A percentile compares a stretch with the other conserved stretches of the same genome.
These are phyloP conservation scores for Microctenopoma lineatum DNA, from an alignment of 2,797 vertebrate genomes.

Conservation along the genomic window DNA sequence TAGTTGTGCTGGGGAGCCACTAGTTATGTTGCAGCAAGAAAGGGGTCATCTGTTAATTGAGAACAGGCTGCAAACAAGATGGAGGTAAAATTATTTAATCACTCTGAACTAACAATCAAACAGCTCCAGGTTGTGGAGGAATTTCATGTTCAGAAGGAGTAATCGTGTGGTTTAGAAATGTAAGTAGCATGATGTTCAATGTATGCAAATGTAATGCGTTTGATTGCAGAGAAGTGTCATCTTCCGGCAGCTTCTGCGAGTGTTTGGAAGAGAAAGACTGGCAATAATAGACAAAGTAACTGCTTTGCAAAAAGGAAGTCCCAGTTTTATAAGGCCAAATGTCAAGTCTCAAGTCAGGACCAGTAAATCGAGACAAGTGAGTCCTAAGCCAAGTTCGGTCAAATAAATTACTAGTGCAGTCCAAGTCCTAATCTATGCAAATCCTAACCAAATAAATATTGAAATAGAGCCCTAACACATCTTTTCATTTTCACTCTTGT, in stretches of 20 bases:
- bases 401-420: neutral
- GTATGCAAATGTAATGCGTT: no score
- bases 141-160: neutral
- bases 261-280: no score
- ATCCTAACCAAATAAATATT: no score
- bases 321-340: no score
- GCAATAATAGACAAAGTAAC: neutral
- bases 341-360: neutral
- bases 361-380: neutral
- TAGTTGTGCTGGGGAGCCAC: neutral
- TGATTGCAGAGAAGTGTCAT: no score
- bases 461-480: no score
- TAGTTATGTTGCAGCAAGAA: neutral
- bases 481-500: no score
- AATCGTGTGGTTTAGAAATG: neutral
- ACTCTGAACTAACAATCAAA: slow-evolving; percentile 3
- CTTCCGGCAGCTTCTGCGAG: no score
- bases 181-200: no score
- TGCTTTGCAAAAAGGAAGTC: neutral
- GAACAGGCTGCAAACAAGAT: neutral
- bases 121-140: neutral
- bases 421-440: neutral
- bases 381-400: no score
- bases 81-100: neutral
- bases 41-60: no score